phyloP scores from a whole-genome alignment of 2,113 vertebrate genomes.

The Phylloscopus trochiloides region DNA sequence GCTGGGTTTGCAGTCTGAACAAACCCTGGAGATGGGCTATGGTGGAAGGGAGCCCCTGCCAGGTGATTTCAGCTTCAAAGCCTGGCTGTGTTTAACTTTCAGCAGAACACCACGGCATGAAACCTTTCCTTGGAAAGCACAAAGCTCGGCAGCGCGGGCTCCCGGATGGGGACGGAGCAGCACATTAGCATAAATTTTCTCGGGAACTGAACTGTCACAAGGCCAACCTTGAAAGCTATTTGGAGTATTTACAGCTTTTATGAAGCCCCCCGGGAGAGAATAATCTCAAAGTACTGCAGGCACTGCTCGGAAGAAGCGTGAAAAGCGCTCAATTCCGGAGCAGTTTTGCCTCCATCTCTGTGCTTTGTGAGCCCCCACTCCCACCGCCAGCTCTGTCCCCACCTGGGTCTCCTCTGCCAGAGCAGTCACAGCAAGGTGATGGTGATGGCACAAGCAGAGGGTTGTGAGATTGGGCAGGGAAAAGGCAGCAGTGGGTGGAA shows the following conservation, averaged over 20 bases:
- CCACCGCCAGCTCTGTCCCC: not conserved
- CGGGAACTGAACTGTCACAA: slow-evolving; percentile 55
- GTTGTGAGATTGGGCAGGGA: not conserved
- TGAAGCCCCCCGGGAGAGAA: slow-evolving; percentile 64
- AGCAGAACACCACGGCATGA: slow-evolving; percentile 56
- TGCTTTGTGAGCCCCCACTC: not conserved
- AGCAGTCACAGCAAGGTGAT: not conserved
- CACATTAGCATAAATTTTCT: slow-evolving; percentile 73
- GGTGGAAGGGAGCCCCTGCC: not conserved
- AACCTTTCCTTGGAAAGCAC: slow-evolving; percentile 38
- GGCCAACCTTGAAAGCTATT: slow-evolving; percentile 68
- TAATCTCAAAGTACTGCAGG: slow-evolving; percentile 61
- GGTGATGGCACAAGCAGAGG: not conserved
- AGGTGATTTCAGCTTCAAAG: not conserved
- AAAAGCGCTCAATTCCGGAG: slow-evolving; percentile 69
- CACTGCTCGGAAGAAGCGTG: slow-evolving; percentile 49
- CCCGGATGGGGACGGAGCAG: slow-evolving; percentile 50
- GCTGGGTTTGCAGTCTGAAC: fast-evolving
- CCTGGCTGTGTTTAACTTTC: not conserved
- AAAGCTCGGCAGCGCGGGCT: slow-evolving; percentile 39
- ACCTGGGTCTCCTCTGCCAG: not conserved
- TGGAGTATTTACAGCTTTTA: slow-evolving; percentile 72
- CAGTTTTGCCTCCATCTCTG: slow-evolving; percentile 40
- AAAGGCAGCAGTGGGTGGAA: not conserved
- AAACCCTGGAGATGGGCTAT: not conserved